Evolutionary conservation across 2,888 invertebrate species (phyloP).

Genomic region (Drosophila eohydei): DNA sequence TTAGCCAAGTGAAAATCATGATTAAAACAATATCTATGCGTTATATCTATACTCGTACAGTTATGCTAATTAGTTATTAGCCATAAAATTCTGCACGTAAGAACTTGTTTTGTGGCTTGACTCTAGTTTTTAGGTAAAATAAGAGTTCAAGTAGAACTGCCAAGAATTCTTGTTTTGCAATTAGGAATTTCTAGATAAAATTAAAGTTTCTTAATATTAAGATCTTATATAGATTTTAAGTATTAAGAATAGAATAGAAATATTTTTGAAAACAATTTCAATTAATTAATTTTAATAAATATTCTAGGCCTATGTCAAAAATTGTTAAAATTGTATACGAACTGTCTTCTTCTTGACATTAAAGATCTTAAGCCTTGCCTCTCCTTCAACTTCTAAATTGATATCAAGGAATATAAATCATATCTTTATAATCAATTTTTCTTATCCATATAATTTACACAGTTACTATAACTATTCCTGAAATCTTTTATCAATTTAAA

Average conservation of each 20-base stretch:
- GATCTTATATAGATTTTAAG: background rate
- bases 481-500: too few relatives aligned
- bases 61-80: slow-evolving; percentile 50
- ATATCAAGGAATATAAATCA: background rate
- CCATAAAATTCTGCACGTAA: slow-evolving; percentile 28
- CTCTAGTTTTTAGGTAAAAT: background rate
- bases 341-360: background rate
- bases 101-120: background rate
- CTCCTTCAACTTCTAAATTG: background rate
- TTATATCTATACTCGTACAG: slow-evolving; percentile 26
- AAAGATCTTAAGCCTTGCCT: too few relatives aligned
- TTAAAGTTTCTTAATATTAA: background rate
- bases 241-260: background rate
- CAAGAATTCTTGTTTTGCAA: background rate
- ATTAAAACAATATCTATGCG: slow-evolving; percentile 53
- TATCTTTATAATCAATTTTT: background rate
- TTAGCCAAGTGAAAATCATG: slow-evolving; percentile 53
- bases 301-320: background rate
- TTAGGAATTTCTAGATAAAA: background rate
- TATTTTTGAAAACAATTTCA: background rate
- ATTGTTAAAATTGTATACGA: background rate
- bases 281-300: background rate
- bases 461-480: background rate
- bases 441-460: background rate
- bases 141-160: background rate